Evolutionary conservation across 2,113 vertebrate genomes (phyloP).

Genomic region (Otis tarda): DNA sequence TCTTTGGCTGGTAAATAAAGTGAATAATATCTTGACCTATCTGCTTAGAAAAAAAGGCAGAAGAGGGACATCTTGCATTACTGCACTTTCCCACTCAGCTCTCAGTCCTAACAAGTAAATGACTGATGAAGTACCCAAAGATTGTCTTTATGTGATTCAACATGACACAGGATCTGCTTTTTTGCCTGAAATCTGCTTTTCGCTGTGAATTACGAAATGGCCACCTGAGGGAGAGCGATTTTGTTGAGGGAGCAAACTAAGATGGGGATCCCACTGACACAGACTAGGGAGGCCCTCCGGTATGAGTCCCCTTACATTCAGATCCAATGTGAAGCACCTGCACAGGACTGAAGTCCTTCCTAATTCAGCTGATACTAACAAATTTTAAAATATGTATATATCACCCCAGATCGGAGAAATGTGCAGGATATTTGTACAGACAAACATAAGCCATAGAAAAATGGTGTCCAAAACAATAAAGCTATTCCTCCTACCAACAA

Average conservation of each 20-base stretch:
- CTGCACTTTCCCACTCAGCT: not conserved
- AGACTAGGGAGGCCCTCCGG: accelerated
- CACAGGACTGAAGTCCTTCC: not conserved
- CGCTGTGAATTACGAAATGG: not conserved
- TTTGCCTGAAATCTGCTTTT: not conserved
- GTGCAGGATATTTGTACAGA: not conserved
- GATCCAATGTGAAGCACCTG: accelerated
- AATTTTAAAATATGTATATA: not conserved
- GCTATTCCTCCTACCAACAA: not conserved
- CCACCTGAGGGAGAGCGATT: not conserved
- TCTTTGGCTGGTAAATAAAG: not conserved
- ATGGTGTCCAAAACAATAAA: not conserved
- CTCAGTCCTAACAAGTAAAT: not conserved
- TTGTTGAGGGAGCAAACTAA: not conserved
- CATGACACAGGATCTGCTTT: not conserved
- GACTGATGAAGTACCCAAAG: not conserved
- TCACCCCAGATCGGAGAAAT: not conserved
- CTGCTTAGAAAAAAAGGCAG: not conserved
- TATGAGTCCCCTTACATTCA: not conserved
- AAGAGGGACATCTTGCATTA: not conserved
- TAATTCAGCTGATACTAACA: not conserved
- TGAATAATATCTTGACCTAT: not conserved
- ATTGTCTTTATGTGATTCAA: not conserved
- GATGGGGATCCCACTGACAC: not conserved
- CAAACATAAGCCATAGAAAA: not conserved